A percentile compares a stretch with the other conserved stretches of the same genome.
Evolutionary conservation across 2,797 vertebrate genomes (phyloP).

Genomic region (Siniperca scherzeri): DNA sequence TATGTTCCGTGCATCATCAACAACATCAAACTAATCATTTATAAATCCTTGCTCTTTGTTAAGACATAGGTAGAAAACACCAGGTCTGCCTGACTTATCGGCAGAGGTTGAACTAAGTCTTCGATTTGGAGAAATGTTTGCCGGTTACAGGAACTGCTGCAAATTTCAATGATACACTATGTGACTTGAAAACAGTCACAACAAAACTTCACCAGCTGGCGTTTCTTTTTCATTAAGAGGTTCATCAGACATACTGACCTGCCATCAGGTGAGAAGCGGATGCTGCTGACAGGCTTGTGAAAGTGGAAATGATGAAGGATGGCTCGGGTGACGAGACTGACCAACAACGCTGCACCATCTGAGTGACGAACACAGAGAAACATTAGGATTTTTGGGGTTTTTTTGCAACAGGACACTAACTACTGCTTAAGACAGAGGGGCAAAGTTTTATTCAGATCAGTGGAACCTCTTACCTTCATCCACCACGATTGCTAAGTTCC

Average conservation of each 20-base stretch:
- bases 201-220: too few species aligned
- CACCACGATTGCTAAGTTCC: slow-evolving; percentile 90
- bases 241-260: slow-evolving; percentile 80
- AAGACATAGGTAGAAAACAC: too few species aligned
- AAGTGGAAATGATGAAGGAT: slow-evolving; percentile 94
- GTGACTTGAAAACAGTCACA: too few species aligned
- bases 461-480: slow-evolving; percentile 90
- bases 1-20: too few species aligned
- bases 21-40: too few species aligned
- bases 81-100: too few species aligned
- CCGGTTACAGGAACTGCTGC: too few species aligned
- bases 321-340: slow-evolving; percentile 91
- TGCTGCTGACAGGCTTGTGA: slow-evolving; percentile 91
- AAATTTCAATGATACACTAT: too few species aligned
- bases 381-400: not conserved
- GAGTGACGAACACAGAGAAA: slow-evolving; percentile 41
- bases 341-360: slow-evolving; percentile 92
- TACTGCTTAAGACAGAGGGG: too few species aligned
- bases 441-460: not conserved
- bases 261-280: slow-evolving; percentile 95
- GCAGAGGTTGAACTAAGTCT: too few species aligned
- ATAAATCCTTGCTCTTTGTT: too few species aligned
- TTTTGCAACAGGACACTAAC: not conserved
- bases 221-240: not conserved
- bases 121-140: too few species aligned